Conservation (phyloP, 2,113 vertebrate genomes). For the Silurus glanis region DNA sequence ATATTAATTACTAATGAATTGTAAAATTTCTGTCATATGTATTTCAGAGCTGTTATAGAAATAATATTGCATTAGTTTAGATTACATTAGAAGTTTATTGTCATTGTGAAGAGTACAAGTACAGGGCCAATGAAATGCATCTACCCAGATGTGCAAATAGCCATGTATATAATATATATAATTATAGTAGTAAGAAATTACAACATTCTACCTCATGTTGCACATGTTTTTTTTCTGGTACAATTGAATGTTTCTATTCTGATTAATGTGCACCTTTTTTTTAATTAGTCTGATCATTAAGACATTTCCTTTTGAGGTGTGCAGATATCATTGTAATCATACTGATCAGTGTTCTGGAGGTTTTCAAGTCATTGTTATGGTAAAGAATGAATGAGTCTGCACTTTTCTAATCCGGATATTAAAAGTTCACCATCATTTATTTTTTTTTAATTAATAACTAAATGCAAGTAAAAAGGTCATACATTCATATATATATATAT, state of each 20-base stretch:
- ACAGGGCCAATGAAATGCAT: no score
- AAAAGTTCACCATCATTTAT: no score
- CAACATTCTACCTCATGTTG: no score
- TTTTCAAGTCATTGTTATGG: constrained; percentile 1
- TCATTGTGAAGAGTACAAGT: no score
- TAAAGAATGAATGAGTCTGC: neutral
- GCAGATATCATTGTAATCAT: constrained; percentile 22
- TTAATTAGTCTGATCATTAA: neutral
- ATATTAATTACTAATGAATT: neutral
- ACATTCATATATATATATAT: neutral
- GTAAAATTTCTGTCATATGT: neutral
- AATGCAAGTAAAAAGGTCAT: neutral
- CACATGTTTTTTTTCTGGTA: neutral
- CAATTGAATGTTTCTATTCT: neutral
- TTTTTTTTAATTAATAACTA: no score
- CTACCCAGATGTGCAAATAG: no score
- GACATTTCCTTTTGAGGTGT: constrained; percentile 32
- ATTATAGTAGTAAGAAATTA: no score
- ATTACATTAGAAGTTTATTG: no score
- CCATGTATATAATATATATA: no score
- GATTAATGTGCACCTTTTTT: neutral
- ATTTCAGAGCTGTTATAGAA: neutral
- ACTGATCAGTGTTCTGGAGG: neutral
- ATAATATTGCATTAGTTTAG: neutral
- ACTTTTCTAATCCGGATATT: no score